Conservation (phyloP, 2,113 vertebrate species). For the Centropus bengalensis region DNA sequence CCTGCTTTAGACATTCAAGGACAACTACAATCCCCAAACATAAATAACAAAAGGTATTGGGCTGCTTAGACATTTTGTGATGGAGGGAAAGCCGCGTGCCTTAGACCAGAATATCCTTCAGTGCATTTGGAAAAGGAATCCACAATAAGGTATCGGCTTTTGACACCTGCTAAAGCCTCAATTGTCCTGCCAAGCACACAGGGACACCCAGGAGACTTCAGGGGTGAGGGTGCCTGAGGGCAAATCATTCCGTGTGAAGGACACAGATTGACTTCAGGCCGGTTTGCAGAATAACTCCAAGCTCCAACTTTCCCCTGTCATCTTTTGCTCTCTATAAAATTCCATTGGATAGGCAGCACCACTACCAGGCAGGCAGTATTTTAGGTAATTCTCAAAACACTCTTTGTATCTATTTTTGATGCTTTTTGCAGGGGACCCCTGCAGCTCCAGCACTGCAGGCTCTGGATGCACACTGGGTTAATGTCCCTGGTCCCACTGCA, state of each 20-base stretch:
- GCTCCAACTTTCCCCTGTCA: background rate
- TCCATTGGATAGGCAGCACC: background rate
- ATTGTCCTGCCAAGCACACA: accelerated
- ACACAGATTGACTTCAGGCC: background rate
- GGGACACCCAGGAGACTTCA: background rate
- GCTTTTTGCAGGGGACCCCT: background rate
- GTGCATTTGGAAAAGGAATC: background rate
- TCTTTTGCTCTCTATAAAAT: background rate
- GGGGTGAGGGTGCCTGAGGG: background rate
- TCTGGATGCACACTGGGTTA: accelerated
- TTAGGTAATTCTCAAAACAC: background rate
- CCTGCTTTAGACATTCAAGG: background rate
- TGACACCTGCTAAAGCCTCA: background rate
- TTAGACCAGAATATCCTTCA: background rate
- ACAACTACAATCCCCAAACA: background rate
- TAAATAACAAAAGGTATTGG: background rate
- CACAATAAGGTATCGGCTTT: background rate
- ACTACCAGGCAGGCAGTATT: background rate
- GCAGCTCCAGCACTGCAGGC: background rate
- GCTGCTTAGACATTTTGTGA: background rate
- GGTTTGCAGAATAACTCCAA: background rate
- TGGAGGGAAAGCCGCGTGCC: background rate
- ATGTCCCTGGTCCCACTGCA: background rate
- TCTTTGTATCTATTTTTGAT: background rate
- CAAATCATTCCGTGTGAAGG: accelerated